Percentiles rank a stretch among this genome's conserved stretches.
phyloP scores from a whole-genome alignment of 2,888 invertebrate species.

The Theretra japonica region DNA sequence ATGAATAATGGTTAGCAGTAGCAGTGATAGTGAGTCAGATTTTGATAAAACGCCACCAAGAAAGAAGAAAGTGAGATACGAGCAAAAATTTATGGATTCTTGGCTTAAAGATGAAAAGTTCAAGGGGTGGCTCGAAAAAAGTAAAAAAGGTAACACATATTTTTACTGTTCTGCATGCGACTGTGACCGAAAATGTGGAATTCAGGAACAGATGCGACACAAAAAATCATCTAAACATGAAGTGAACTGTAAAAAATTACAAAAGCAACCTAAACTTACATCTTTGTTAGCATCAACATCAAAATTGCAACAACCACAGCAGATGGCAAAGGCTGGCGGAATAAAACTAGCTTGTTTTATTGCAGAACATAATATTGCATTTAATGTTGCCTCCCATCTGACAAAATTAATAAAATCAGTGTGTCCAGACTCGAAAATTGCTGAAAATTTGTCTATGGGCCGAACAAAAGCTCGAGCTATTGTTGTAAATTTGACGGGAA shows the following conservation, averaged over 20 bases:
- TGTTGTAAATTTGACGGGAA: too few species aligned
- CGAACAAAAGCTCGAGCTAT: too few species aligned
- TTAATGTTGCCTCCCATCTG: constrained; percentile 42
- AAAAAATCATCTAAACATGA: constrained; percentile 34
- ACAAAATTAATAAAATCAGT: constrained; percentile 37
- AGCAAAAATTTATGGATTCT: constrained; percentile 28
- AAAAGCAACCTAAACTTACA: constrained; percentile 35
- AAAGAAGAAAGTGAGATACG: constrained; percentile 18
- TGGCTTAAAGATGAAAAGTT: constrained; percentile 33
- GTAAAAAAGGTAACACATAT: constrained; percentile 37
- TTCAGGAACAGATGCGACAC: constrained; percentile 37
- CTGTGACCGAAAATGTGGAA: constrained; percentile 38
- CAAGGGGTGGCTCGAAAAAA: constrained; percentile 37
- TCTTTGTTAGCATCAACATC: constrained; percentile 34
- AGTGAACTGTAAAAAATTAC: constrained; percentile 32
- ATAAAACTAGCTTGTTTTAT: constrained; percentile 41
- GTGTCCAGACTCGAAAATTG: constrained; percentile 41
- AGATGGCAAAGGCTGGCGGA: constrained; percentile 38
- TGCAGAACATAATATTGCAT: constrained; percentile 41
- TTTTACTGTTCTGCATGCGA: constrained; percentile 37
- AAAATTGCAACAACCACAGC: constrained; percentile 36
- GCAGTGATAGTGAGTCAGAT: constrained; percentile 16
- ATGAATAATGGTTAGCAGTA: background rate
- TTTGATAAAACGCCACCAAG: background rate
- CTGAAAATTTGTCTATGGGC: constrained; percentile 35